Percentiles rank a stretch among this genome's conserved stretches.
Evolutionary conservation across 2,888 invertebrate species (phyloP).

Genomic region (Eretmocerus hayati): DNA sequence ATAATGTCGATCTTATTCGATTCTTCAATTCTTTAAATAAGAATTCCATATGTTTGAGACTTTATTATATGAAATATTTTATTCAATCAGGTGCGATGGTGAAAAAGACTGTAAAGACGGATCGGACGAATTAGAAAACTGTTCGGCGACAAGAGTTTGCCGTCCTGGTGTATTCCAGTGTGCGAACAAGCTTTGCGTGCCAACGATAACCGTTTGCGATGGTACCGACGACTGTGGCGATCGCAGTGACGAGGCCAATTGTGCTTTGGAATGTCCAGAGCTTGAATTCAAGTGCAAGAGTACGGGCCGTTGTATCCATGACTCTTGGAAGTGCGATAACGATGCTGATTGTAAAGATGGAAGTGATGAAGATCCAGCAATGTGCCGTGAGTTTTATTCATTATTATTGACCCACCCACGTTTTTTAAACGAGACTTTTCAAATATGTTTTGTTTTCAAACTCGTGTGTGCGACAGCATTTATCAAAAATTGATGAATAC

Average conservation of each 20-base stretch:
- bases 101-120: constrained; percentile 90
- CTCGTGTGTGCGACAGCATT: no score
- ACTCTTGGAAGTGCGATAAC: constrained; percentile 90
- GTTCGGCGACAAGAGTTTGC: constrained; percentile 72
- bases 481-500: no score
- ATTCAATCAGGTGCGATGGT: constrained; percentile 74
- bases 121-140: constrained; percentile 79
- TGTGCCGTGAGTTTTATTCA: constrained; percentile 71
- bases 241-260: constrained; percentile 78
- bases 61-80: no score
- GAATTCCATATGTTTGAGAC: background rate
- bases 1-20: no score
- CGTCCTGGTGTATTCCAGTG: constrained; percentile 91
- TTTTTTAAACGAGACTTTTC: no score
- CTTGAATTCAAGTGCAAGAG: constrained; percentile 85
- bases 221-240: constrained; percentile 91
- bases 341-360: constrained; percentile 91
- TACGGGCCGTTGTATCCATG: constrained; percentile 81
- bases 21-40: background rate
- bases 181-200: constrained; percentile 85
- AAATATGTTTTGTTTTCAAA: no score
- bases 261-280: constrained; percentile 77
- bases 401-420: no score
- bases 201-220: constrained; percentile 88
- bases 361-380: constrained; percentile 83